Conservation (phyloP, 2,888 invertebrate genomes). For the Polymixis flavicincta region DNA sequence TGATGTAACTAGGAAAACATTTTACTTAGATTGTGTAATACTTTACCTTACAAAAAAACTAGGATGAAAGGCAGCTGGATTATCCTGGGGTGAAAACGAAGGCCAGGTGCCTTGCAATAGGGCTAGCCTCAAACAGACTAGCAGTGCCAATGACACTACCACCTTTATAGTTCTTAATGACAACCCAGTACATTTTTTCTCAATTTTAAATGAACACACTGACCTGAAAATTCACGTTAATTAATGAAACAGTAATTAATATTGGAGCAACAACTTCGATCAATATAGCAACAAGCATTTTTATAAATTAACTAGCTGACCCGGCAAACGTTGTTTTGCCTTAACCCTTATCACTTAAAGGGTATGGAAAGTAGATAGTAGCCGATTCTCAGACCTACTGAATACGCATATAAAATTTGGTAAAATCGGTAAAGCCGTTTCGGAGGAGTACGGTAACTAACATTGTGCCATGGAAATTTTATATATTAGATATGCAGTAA, state of each 20-base stretch:
- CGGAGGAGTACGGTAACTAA: too few species aligned
- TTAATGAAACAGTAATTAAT: slow-evolving; percentile 5
- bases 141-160: slow-evolving; percentile 92
- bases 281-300: slow-evolving; percentile 20
- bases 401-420: too few species aligned
- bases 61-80: slow-evolving; percentile 96
- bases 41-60: slow-evolving; percentile 93
- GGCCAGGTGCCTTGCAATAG: slow-evolving; percentile 95
- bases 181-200: slow-evolving; percentile 88
- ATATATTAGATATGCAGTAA: slow-evolving; percentile 35
- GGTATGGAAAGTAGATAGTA: too few species aligned
- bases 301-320: too few species aligned
- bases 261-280: not conserved
- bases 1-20: too few species aligned
- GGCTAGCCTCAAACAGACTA: slow-evolving; percentile 93
- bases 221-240: slow-evolving; percentile 73
- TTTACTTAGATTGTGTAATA: not conserved
- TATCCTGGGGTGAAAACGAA: slow-evolving; percentile 95
- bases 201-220: slow-evolving; percentile 82
- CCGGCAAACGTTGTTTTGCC: too few species aligned
- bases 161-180: slow-evolving; percentile 92
- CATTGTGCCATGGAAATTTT: too few species aligned
- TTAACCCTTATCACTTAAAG: too few species aligned
- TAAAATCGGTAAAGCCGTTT: too few species aligned
- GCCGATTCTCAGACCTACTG: too few species aligned